Conservation (phyloP, 2,113 vertebrate genomes). For the Muscicapa adusta region DNA sequence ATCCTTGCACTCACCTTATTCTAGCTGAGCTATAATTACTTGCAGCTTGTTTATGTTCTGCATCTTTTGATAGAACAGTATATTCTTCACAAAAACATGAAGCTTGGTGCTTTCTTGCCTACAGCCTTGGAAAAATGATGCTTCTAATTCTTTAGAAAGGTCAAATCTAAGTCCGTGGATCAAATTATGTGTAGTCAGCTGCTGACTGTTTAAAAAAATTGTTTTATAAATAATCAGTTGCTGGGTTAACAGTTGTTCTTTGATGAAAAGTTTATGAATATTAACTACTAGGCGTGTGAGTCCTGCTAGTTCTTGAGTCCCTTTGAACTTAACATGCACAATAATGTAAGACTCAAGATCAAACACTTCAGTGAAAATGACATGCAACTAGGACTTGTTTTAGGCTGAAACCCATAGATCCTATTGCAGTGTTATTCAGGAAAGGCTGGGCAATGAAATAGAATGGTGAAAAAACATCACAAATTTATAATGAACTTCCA, state of each 20-base stretch:
- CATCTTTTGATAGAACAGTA: neutral
- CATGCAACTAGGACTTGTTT: neutral
- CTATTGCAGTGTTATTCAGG: neutral
- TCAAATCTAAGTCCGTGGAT: neutral
- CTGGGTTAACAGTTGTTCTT: neutral
- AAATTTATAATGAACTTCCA: neutral
- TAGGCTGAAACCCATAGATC: neutral
- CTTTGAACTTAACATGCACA: slow-evolving; percentile 7
- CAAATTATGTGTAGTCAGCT: neutral
- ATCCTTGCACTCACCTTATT: neutral
- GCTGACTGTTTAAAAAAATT: neutral
- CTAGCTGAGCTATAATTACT: neutral
- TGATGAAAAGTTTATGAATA: slow-evolving; percentile 9
- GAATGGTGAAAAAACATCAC: neutral
- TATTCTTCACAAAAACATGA: neutral
- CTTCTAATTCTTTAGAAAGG: neutral
- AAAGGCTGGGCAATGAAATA: neutral
- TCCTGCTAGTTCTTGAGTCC: neutral
- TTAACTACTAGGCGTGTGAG: neutral
- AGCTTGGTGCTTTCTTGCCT: neutral
- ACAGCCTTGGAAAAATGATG: neutral
- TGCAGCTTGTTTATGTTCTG: neutral
- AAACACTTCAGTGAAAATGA: neutral
- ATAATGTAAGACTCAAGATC: neutral
- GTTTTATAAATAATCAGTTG: slow-evolving; percentile 8